These are phyloP conservation scores for Potorous gilbertii DNA, from an alignment of 2,797 vertebrate genomes.

Conservation along the genomic window DNA sequence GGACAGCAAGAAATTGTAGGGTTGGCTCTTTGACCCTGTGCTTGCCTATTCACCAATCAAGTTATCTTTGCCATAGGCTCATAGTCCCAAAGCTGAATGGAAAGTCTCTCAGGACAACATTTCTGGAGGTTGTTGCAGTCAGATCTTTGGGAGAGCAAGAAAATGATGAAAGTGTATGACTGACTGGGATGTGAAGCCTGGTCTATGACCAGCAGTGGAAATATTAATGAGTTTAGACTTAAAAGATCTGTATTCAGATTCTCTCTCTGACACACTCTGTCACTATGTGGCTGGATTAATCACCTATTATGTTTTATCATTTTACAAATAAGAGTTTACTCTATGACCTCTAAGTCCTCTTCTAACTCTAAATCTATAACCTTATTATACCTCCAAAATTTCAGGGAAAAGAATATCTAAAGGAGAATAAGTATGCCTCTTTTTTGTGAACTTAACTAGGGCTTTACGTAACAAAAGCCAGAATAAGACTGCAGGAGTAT, in stretches of 20 bases:
- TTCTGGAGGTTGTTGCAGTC: not conserved
- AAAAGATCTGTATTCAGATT: not conserved
- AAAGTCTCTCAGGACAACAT: not conserved
- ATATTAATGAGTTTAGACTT: not conserved
- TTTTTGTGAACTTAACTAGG: not conserved
- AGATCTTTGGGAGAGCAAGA: not conserved
- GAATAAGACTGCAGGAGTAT: not conserved
- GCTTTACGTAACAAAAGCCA: not conserved
- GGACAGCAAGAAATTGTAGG: not conserved
- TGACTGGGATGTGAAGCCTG: not conserved
- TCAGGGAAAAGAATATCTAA: not conserved
- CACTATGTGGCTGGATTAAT: not conserved
- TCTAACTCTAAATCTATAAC: not conserved
- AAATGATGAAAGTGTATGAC: not conserved
- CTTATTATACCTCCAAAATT: not conserved
- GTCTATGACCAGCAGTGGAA: not conserved
- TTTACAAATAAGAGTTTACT: not conserved
- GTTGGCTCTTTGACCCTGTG: not conserved
- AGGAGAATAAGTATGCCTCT: not conserved
- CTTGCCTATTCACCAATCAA: not conserved
- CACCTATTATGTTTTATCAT: not conserved
- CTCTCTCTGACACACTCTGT: too few species aligned
- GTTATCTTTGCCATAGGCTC: not conserved
- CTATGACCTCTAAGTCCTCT: not conserved
- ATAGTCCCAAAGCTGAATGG: not conserved